Evolutionary conservation across 2,113 vertebrate genomes (phyloP), one percentile per base, ranked within the genome.

Genomic region (Monarcha castaneiventris): DNA sequence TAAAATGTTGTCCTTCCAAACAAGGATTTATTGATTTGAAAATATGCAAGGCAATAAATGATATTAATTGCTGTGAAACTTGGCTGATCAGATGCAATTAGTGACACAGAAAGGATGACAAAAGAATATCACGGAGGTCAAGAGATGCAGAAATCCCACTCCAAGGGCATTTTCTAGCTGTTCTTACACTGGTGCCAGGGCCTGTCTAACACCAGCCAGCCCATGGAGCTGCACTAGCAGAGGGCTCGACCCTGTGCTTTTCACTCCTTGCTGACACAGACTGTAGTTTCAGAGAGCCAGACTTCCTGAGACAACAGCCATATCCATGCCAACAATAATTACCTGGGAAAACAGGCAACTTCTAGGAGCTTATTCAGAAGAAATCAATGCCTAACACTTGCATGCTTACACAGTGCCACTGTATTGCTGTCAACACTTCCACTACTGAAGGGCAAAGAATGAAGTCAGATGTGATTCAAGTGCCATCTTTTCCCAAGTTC

Each of bases 281-380:
- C 39, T 5, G 17, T 30, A 63, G 54, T 51, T 94, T 75, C 71
- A 46, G 75, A 90, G 44, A 55, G 63, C 48, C 87, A 85, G 56
- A 27, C 44, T 80, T 75, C 23, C 77, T 77, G 67, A 83, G 49
- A 90, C 33, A 33, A 76, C 39, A 72, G 72, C 16, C 49, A 15
- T 68, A 71, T 58, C 88, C 79, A 68, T 71, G 87, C 69, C 89
- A 96, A 82, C 52, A 80, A 78, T 81, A 93, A 96, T 87, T 89
- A 88, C 86, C 63, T 76, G 67, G 7, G 52, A 82, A 90, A 96
- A 69, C 64, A 90, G 92, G 26, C 75, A 84, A 71, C 76, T 96
- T 95, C 54, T 67, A 82, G 81, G 75, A 88, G 77, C 32, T 91
- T 68, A 66, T 67, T 90, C 1, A 19, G 76, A 96, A 88, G 81